Evolutionary conservation across 2,113 vertebrate genomes (phyloP).

Genomic region (Muscicapa adusta): DNA sequence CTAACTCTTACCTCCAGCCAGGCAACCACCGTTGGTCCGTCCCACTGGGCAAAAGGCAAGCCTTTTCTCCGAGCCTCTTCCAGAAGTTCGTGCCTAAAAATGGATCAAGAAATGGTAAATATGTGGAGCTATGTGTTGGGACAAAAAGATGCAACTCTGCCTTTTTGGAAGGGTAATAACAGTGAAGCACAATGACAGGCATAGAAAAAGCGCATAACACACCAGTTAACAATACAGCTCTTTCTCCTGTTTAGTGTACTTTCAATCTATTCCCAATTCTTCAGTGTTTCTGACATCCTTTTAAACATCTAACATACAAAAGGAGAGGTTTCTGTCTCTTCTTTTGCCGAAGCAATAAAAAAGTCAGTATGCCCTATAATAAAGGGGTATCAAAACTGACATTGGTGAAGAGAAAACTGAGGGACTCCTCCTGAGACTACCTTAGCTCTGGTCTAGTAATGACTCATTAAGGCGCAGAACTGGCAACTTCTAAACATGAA

Average conservation of each 20-base stretch:
- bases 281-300: not conserved
- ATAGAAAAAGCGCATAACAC: not conserved
- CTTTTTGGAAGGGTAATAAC: not conserved
- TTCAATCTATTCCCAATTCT: not conserved
- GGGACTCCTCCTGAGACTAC: not conserved
- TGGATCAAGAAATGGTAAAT: slow-evolving; percentile 32
- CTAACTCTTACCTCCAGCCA: slow-evolving; percentile 90
- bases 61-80: slow-evolving; percentile 97
- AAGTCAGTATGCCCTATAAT: fast-evolving
- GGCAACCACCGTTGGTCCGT: slow-evolving; percentile 94
- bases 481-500: not conserved
- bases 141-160: not conserved
- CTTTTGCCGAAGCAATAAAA: not conserved
- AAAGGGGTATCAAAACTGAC: not conserved
- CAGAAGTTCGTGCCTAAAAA: slow-evolving; percentile 91
- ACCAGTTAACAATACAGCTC: not conserved
- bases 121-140: not conserved
- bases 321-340: not conserved
- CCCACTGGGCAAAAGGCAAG: slow-evolving; percentile 97
- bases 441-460: not conserved
- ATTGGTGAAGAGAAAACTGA: not conserved
- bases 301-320: not conserved
- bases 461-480: not conserved
- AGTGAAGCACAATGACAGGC: not conserved
- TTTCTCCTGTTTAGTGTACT: not conserved